Evolutionary conservation across 2,888 invertebrate species (phyloP).

Genomic region (Cylloceria caligata): DNA sequence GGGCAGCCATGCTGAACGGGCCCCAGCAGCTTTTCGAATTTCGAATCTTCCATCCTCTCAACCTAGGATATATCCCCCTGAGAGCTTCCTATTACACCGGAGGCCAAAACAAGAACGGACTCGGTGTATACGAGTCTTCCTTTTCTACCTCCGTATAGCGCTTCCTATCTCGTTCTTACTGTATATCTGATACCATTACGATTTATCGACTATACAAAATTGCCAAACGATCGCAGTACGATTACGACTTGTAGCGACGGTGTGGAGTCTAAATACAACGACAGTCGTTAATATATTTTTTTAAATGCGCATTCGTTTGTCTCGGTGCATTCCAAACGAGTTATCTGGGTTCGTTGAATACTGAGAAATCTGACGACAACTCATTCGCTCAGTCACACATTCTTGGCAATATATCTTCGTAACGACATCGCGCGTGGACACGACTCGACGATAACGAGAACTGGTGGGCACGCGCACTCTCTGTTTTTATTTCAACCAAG

Average conservation of each 20-base stretch:
- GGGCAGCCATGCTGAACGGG: slow-evolving; percentile 3
- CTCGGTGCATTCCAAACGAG: neutral
- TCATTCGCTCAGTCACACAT: neutral
- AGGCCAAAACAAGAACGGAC: slow-evolving; percentile 32
- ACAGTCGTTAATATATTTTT: neutral
- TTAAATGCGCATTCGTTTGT: neutral
- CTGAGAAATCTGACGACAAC: neutral
- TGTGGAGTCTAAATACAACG: slow-evolving; percentile 1
- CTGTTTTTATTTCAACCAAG: slow-evolving; percentile 11
- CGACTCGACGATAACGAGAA: slow-evolving; percentile 25
- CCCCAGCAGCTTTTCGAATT: slow-evolving; percentile 57
- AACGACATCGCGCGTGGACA: neutral
- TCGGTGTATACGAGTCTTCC: neutral
- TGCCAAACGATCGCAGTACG: slow-evolving; percentile 16
- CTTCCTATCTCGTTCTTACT: slow-evolving; percentile 28
- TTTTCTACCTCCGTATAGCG: slow-evolving; percentile 15
- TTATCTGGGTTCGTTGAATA: neutral
- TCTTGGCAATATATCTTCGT: neutral
- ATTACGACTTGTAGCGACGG: slow-evolving; percentile 31
- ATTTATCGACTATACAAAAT: slow-evolving; percentile 59
- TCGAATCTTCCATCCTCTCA: slow-evolving; percentile 41
- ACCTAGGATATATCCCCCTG: slow-evolving; percentile 20
- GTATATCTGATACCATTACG: slow-evolving; percentile 32
- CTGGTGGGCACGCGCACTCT: neutral
- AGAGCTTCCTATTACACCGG: slow-evolving; percentile 54